Percentiles rank a stretch among this genome's conserved stretches.
Conservation (phyloP, 2,113 vertebrate genomes). For the Rhagologus leucostigma region DNA sequence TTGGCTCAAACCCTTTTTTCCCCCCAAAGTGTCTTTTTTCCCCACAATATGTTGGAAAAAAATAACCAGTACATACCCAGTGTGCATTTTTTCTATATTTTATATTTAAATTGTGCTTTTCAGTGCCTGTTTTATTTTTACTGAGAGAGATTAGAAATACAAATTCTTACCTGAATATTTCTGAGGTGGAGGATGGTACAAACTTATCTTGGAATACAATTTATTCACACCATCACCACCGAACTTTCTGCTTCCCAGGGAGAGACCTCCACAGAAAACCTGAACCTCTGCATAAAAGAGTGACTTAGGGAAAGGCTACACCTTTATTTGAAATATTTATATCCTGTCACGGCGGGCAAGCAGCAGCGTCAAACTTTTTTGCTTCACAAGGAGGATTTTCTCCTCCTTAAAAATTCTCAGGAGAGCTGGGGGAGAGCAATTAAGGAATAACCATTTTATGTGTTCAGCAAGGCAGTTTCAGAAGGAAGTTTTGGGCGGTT, state of each 20-base stretch:
- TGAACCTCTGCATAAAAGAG: not conserved
- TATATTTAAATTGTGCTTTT: not conserved
- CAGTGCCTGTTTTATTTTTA: not conserved
- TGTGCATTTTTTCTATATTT: not conserved
- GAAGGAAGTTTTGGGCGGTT: rapidly evolving
- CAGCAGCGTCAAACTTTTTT: not conserved
- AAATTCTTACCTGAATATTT: not conserved
- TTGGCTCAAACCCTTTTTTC: rapidly evolving
- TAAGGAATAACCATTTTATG: not conserved
- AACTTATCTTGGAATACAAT: not conserved
- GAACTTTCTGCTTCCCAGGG: not conserved
- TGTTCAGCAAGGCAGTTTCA: not conserved
- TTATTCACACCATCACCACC: not conserved
- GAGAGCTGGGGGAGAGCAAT: not conserved
- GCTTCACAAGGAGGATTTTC: not conserved
- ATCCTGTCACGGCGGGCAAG: not conserved
- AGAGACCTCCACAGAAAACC: not conserved
- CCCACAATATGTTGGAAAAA: not conserved
- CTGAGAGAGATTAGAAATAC: not conserved
- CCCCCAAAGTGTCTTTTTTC: not conserved
- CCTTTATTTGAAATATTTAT: not conserved
- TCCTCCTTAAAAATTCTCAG: not conserved
- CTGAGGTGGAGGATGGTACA: not conserved
- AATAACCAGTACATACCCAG: not conserved
- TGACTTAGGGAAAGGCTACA: not conserved